Evolutionary conservation across 2,113 vertebrate genomes (phyloP).

Genomic region (Salvelinus alpinus): DNA sequence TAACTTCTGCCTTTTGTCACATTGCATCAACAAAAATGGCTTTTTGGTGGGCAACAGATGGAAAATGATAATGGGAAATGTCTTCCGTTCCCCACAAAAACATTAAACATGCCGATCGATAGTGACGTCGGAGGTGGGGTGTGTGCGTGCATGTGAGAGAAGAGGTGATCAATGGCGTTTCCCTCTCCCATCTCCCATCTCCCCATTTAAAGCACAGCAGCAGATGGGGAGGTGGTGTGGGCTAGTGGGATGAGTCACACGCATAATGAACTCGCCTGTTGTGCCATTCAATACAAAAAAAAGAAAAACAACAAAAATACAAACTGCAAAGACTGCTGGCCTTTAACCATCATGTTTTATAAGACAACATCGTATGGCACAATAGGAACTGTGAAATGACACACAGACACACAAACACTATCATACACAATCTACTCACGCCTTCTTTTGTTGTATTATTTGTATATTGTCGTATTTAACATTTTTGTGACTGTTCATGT

Average conservation of each 20-base stretch:
- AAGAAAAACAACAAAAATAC: conserved; percentile 57
- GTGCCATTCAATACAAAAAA: conserved; percentile 75
- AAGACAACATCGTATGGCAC: too few relatives aligned
- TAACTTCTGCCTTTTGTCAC: conserved; percentile 25
- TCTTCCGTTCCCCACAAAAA: conserved; percentile 64
- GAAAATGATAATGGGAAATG: conserved; percentile 62
- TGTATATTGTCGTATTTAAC: too few relatives aligned
- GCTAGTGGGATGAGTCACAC: conserved; percentile 79
- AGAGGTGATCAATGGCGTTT: conserved; percentile 80
- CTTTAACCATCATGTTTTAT: conserved; percentile 36
- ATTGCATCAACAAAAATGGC: conserved; percentile 43
- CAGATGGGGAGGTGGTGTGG: conserved; percentile 77
- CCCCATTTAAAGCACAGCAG: conserved; percentile 69
- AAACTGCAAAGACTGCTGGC: conserved; percentile 64
- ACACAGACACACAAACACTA: too few relatives aligned
- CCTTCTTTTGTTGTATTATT: too few relatives aligned
- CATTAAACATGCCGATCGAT: conserved; percentile 73
- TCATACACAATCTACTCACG: too few relatives aligned
- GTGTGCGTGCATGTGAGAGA: conserved; percentile 75
- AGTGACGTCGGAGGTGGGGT: conserved; percentile 71
- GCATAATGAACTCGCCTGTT: conserved; percentile 78
- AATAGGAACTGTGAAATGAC: too few relatives aligned
- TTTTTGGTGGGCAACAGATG: conserved; percentile 41
- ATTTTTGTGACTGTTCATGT: too few relatives aligned
- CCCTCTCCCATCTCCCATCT: conserved; percentile 62